Evolutionary conservation across 1,140 invertebrate species (phyloP), one percentile per base, ranked within the genome.

Genomic region (Mercenaria mercenaria): DNA sequence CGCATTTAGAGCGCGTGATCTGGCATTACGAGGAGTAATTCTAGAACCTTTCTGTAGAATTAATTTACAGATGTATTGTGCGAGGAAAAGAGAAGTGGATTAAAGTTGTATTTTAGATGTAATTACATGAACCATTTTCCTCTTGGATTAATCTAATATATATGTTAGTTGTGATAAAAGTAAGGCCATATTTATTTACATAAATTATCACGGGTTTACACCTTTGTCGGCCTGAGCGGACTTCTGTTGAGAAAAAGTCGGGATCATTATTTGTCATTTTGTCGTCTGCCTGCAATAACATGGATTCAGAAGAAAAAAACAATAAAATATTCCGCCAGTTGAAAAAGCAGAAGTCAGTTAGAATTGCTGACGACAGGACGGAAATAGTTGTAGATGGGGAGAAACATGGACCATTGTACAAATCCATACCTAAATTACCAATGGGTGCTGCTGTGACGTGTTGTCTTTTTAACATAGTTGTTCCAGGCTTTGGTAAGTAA

Each of bases 401-500:
- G 77, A 96, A 96, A 92, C 96, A 96, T 91, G 96, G 96, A 56
- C 92, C 94, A 32, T 94, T 97, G 67, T 94, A 96, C 89, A 96
- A 96, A 92, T 96, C 96, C 3, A 96, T 97, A 39, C 96, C 96
- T 10, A 94, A 94, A 59, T 96, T 97, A 95, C 96, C 96, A 10
- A 82, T 96, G 13, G 94, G 93, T 39, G 80, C 96, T n/a, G 96
- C 96, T 77, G 92, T 96, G 26, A 18, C 96, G 11, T 94, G 96
- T 15, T 96, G 96, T 91, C 92, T 97, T 23, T 74, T 96, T 79
- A 97, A 97, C 92, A 95, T 96, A 76, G 64, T 96, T 39, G 91
- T 96, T 32, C 96, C 96, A 6, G 96, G 96, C 87, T 90, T 95
- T 76, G 96, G 96, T 97, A 93, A 95, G 96, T 95, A 87, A 32